These are phyloP conservation scores for Myocastor coypus DNA, from an alignment of 2,113 vertebrate genomes.

Conservation along the genomic window DNA sequence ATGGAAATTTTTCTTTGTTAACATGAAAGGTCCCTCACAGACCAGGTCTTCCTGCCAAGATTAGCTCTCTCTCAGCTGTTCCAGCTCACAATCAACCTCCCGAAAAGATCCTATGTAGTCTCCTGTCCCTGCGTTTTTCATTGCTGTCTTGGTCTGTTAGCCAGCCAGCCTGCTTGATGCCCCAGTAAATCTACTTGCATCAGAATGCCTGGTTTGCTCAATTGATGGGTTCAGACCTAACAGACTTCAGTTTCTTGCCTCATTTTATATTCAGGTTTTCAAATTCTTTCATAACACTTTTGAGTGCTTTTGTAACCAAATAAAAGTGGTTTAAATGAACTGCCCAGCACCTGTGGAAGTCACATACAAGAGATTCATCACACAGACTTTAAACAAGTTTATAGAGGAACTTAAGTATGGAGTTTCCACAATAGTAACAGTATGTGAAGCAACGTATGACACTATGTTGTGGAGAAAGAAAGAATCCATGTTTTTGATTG, in stretches of 20 bases:
- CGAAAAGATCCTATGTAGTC: too few species aligned
- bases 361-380: slow-evolving; percentile 99
- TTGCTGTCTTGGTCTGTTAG: too few species aligned
- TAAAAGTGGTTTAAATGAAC: slow-evolving; percentile 99
- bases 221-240: too few species aligned
- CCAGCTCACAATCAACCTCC: too few species aligned
- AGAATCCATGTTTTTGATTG: slow-evolving; percentile 99
- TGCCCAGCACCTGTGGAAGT: slow-evolving; percentile 99
- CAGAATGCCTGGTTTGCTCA: too few species aligned
- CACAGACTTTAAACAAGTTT: slow-evolving; percentile 99
- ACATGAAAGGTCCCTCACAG: too few species aligned
- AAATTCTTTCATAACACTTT: slow-evolving; percentile 55
- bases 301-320: slow-evolving; percentile 87
- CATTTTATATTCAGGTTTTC: slow-evolving; percentile 84
- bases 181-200: too few species aligned
- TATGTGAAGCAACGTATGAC: slow-evolving; percentile 99
- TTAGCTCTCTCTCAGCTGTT: too few species aligned
- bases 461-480: slow-evolving; percentile 97
- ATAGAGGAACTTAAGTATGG: slow-evolving; percentile 99
- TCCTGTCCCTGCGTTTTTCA: too few species aligned
- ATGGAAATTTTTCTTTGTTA: too few species aligned
- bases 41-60: too few species aligned
- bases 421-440: slow-evolving; percentile 97
- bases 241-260: slow-evolving; percentile 73
- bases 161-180: too few species aligned